phyloP scores from a whole-genome alignment of 64 coral and sea anemone genomes.

The Cladopsammia gracilis region DNA sequence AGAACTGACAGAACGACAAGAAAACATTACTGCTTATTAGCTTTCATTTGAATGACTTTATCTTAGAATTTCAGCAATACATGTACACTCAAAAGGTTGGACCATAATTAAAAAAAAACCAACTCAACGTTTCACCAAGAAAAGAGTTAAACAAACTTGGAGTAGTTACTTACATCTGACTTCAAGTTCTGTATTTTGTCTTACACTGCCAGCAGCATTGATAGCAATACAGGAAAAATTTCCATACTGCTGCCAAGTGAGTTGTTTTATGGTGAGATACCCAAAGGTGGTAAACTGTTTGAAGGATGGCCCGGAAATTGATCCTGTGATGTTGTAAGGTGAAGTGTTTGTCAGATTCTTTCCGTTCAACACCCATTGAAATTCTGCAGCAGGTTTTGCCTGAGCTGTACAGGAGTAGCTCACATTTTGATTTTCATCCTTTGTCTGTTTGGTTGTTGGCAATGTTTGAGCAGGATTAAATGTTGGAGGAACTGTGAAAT shows the following conservation, averaged over 20 bases:
- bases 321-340: background rate
- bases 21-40: too few relatives aligned
- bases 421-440: conserved; percentile 69
- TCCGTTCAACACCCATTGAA: conserved; percentile 60
- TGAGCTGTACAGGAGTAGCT: conserved; percentile 68
- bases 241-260: conserved; percentile 75
- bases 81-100: too few relatives aligned
- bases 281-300: conserved; percentile 28
- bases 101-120: too few relatives aligned
- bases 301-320: background rate
- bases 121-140: too few relatives aligned
- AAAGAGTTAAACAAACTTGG: too few relatives aligned
- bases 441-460: conserved; percentile 7
- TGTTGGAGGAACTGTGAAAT: background rate
- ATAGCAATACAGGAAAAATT: conserved; percentile 60
- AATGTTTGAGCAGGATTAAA: background rate
- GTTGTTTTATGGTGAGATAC: conserved; percentile 3
- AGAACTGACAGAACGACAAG: too few relatives aligned
- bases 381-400: conserved; percentile 53
- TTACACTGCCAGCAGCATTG: conserved; percentile 59
- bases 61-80: too few relatives aligned
- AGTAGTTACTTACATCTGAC: conserved; percentile 61
- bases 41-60: too few relatives aligned
- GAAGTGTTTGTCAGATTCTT: conserved; percentile 45
- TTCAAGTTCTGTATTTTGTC: conserved; percentile 12